Evolutionary conservation across 2,797 vertebrate genomes (phyloP), one percentile per base, ranked within the genome.

Genomic region (Tachyglossus aculeatus): DNA sequence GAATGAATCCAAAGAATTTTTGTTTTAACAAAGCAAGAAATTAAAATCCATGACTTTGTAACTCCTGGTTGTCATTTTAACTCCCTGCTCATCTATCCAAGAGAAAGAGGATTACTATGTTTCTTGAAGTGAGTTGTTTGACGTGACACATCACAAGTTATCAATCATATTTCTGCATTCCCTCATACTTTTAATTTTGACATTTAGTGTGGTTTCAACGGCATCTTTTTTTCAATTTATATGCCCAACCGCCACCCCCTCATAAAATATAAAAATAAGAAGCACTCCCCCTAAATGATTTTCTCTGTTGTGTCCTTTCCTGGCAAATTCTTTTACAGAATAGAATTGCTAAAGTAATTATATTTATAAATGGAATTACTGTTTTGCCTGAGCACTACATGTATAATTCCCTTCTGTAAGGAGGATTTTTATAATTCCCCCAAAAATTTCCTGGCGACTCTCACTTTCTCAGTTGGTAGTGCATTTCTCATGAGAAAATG

Each of bases 341-440:
- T 66, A 67, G 40, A 86, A 76, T 76, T 74, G 72, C 61, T 82
- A 68, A 84, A 86, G 71, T 77, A 83, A 71, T 88, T 82, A 67
- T 76, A 67, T 82, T 85, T 88, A 68, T 88, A 87, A 89, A 82
- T 73, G 65, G 77, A 82, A 74, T 82, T 60, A 60, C 82, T 88
- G 72, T 88, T 86, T 87, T 69, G 62, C 74, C 37, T 80, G 81
- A 88, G 61, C 60, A 81, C 63, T 69, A 5, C 55, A 37, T 71
- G 33, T 33, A 52, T 61, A 88, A 84, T 83, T 86, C 60, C 59
- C 32, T 77, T 74, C 67, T 64, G 31, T 71, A 80, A 77, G 71
- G 81, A 55, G 79, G 74, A 83, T 81, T 89, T 86, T 86, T 85
- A 67, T 78, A 84, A 89, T 82, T 86, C 80, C 78, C 83, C 67